These are phyloP conservation scores for Synergus japonicus DNA, from an alignment of 2,888 invertebrate genomes.

Conservation along the genomic window DNA sequence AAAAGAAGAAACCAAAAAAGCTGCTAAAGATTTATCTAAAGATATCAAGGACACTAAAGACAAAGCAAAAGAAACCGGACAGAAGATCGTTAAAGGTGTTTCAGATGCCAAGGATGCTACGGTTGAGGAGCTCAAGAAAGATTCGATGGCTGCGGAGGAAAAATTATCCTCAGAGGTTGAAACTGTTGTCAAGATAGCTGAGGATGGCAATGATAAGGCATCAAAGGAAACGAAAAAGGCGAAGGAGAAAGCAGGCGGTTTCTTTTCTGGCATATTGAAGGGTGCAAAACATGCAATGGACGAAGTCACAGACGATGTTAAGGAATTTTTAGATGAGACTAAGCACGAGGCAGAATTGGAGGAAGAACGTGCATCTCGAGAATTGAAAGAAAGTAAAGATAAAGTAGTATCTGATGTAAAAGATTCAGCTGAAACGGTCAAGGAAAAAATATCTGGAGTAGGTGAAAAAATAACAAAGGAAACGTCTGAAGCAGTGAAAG, in stretches of 20 bases:
- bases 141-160: slow-evolving; percentile 40
- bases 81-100: slow-evolving; percentile 20
- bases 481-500: slow-evolving; percentile 71
- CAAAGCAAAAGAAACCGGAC: not conserved
- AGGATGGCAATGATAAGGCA: slow-evolving; percentile 5
- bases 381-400: slow-evolving; percentile 54
- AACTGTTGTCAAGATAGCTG: not conserved
- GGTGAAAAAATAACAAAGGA: not conserved
- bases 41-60: slow-evolving; percentile 43
- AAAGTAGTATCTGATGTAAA: slow-evolving; percentile 51
- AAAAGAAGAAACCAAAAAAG: slow-evolving; percentile 51
- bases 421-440: slow-evolving; percentile 48
- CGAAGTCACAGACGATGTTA: slow-evolving; percentile 56
- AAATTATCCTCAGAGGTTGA: not conserved
- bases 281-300: slow-evolving; percentile 58
- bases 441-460: not conserved
- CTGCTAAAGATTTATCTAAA: slow-evolving; percentile 48
- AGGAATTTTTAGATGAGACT: slow-evolving; percentile 52
- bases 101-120: not conserved
- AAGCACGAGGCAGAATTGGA: slow-evolving; percentile 36
- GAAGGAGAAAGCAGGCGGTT: slow-evolving; percentile 54
- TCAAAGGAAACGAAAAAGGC: slow-evolving; percentile 43
- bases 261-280: slow-evolving; percentile 59
- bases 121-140: slow-evolving; percentile 45
- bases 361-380: slow-evolving; percentile 54